Percentiles rank a stretch among this genome's conserved stretches.
These are phyloP conservation scores for Phragmatobia fuliginosa DNA, from an alignment of 2,888 invertebrate species.

Conservation along the genomic window DNA sequence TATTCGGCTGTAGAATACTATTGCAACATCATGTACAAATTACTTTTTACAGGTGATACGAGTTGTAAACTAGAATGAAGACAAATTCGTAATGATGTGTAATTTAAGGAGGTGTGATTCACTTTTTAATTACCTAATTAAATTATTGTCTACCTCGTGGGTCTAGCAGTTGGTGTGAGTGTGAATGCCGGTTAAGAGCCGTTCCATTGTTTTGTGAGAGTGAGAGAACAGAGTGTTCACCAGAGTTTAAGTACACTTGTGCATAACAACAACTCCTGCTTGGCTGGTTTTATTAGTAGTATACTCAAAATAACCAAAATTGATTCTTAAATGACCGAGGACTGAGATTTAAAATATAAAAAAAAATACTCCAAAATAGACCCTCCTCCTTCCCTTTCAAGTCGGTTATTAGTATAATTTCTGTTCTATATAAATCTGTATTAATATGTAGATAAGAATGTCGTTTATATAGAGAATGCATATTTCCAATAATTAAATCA, in stretches of 20 bases:
- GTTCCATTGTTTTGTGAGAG: too few relatives aligned
- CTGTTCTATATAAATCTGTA: neutral
- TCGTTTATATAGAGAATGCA: neutral
- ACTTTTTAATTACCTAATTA: too few relatives aligned
- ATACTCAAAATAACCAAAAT: too few relatives aligned
- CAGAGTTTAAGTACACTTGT: too few relatives aligned
- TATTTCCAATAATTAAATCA: neutral
- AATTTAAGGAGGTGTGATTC: too few relatives aligned
- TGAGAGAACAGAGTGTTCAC: too few relatives aligned
- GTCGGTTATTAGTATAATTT: neutral
- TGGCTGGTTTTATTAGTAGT: too few relatives aligned
- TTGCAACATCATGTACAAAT: neutral
- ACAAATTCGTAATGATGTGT: neutral
- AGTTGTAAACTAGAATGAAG: neutral
- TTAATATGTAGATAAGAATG: neutral
- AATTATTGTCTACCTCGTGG: too few relatives aligned
- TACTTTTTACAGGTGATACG: neutral
- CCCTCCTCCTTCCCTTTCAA: neutral
- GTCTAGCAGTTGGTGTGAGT: too few relatives aligned
- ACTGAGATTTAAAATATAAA: neutral
- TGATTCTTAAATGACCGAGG: too few relatives aligned
- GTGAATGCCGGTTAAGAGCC: too few relatives aligned
- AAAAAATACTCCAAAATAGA: neutral
- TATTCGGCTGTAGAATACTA: neutral
- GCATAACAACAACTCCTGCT: too few relatives aligned